Percentiles rank a stretch among this genome's conserved stretches.
phyloP scores from a whole-genome alignment of 2,888 invertebrate species.

The Periphyllus acericola region DNA sequence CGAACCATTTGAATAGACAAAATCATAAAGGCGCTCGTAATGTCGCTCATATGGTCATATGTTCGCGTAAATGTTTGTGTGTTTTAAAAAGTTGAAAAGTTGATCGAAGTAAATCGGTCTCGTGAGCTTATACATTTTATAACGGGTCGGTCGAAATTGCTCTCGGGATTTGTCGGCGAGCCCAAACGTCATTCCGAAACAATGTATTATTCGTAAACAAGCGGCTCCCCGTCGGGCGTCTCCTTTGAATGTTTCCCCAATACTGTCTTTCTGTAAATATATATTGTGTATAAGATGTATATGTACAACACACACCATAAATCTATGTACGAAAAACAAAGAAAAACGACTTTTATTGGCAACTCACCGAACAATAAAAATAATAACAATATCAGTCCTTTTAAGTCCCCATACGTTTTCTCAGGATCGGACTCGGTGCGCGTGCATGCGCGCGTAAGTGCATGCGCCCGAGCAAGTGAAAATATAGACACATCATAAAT shows the following conservation, averaged over 20 bases:
- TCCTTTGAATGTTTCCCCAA: not conserved
- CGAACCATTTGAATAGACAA: not conserved
- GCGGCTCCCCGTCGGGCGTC: not conserved
- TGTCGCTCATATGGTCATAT: not conserved
- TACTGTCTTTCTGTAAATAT: not conserved
- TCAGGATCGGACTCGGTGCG: not conserved
- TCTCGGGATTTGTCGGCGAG: not conserved
- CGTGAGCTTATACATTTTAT: not conserved
- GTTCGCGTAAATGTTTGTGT: not conserved
- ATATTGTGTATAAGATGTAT: too few species aligned
- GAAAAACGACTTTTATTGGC: not conserved
- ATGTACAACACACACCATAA: not conserved
- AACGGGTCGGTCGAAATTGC: not conserved
- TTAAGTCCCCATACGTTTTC: not conserved
- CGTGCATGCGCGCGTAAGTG: too few species aligned
- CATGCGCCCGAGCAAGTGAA: not conserved
- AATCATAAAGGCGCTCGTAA: not conserved
- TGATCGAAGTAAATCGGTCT: not conserved
- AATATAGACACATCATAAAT: slow-evolving; percentile 50
- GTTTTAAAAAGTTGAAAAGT: not conserved
- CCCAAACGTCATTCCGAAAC: not conserved
- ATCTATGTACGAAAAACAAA: not conserved
- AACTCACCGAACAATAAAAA: slow-evolving; percentile 1
- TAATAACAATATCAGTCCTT: not conserved
- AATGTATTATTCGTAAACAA: slow-evolving; percentile 26